Evolutionary conservation across 2,113 vertebrate genomes (phyloP).

Genomic region (Sebastes schlegelii): DNA sequence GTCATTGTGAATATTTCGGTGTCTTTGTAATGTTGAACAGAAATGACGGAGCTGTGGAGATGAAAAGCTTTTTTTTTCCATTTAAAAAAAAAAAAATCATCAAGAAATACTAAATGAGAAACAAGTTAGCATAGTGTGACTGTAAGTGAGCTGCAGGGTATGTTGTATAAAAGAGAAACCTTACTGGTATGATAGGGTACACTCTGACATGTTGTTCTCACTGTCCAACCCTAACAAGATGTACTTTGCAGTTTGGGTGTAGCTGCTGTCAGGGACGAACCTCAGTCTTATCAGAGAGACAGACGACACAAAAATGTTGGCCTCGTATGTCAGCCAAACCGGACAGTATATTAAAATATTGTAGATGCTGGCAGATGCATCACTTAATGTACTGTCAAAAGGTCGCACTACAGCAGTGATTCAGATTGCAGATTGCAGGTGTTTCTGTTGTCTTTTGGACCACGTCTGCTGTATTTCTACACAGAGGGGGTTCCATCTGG

Average conservation of each 20-base stretch:
- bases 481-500: background rate
- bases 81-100: background rate
- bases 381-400: conserved; percentile 52
- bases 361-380: background rate
- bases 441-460: conserved; percentile 30
- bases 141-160: conserved; percentile 48
- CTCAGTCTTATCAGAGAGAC: conserved; percentile 16
- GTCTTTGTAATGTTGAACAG: conserved; percentile 42
- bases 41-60: conserved; percentile 53
- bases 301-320: background rate
- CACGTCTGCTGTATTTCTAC: conserved; percentile 20
- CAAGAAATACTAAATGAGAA: background rate
- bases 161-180: conserved; percentile 70
- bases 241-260: conserved; percentile 14
- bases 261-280: conserved; percentile 23
- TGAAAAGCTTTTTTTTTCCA: background rate
- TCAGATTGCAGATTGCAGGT: background rate
- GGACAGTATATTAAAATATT: background rate
- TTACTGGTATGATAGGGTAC: conserved; percentile 77
- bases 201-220: conserved; percentile 22
- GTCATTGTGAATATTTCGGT: background rate
- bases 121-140: background rate
- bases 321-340: background rate
- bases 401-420: conserved; percentile 54
- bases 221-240: conserved; percentile 28